Percentiles rank a stretch among this genome's conserved stretches.
phyloP scores from a whole-genome alignment of 2,888 invertebrate species.

The Drosophila meridionalis region DNA sequence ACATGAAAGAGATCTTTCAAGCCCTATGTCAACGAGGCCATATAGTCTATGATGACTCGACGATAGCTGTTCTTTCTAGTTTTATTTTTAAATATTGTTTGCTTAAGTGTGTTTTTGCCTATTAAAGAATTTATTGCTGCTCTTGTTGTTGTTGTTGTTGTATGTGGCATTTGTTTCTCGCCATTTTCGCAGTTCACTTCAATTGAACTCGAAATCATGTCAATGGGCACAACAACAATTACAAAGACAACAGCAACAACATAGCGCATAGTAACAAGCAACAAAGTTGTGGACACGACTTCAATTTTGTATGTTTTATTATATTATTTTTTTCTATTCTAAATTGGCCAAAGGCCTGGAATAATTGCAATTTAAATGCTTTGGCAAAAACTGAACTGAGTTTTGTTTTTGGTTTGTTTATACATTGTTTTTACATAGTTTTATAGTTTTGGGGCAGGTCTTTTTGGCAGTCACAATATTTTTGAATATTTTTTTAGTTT shows the following conservation, averaged over 20 bases:
- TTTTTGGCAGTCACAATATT: conserved; percentile 28
- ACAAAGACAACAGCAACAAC: conserved; percentile 6
- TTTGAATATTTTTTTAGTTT: neutral
- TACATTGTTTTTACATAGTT: neutral
- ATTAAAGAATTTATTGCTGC: conserved; percentile 2
- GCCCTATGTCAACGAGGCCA: conserved; percentile 5
- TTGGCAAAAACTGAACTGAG: conserved; percentile 27
- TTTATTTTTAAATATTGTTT: neutral
- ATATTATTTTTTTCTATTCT: conserved; percentile 47
- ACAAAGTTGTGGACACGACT: conserved; percentile 56
- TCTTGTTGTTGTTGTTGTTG: neutral
- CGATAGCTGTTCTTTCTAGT: conserved; percentile 1
- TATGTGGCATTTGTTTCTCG: conserved; percentile 52
- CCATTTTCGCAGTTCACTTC: conserved; percentile 71
- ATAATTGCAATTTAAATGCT: conserved; percentile 73
- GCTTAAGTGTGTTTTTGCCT: conserved; percentile 6
- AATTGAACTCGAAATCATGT: conserved; percentile 75
- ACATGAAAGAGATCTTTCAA: neutral
- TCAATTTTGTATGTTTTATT: conserved; percentile 19
- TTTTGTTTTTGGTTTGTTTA: conserved; percentile 9
- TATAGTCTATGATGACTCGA: conserved; percentile 1
- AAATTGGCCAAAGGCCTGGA: conserved; percentile 79
- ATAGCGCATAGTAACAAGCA: conserved; percentile 33
- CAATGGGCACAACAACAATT: conserved; percentile 51
- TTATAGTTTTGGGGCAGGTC: conserved; percentile 45